A percentile compares a stretch with the other conserved stretches of the same genome.
phyloP scores from a whole-genome alignment of 2,888 invertebrate genomes.

The Acleris literana region DNA sequence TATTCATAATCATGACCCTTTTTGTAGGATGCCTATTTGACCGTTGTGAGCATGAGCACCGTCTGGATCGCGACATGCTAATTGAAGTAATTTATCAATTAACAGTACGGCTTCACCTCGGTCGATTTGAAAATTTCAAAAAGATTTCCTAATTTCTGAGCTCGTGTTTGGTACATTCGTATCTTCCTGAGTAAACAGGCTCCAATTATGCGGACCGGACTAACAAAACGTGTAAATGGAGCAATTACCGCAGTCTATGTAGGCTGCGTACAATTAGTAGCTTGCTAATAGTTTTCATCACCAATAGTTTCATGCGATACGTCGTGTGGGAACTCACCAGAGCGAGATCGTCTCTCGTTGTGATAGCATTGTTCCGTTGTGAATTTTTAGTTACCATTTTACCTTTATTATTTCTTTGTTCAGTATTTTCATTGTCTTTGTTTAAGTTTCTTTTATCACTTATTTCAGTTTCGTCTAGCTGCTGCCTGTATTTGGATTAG shows the following conservation, averaged over 20 bases:
- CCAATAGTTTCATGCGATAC: constrained; percentile 69
- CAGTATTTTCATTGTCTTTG: constrained; percentile 26
- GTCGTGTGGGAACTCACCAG: constrained; percentile 64
- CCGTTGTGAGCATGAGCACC: neutral
- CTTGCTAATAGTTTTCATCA: constrained; percentile 82
- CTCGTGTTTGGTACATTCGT: constrained; percentile 68
- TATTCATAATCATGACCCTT: neutral
- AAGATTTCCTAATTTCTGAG: constrained; percentile 58
- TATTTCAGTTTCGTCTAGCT: constrained; percentile 41
- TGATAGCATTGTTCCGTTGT: constrained; percentile 55
- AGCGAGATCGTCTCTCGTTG: constrained; percentile 68
- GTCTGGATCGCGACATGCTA: constrained; percentile 1
- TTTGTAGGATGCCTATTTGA: neutral
- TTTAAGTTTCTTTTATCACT: constrained; percentile 39
- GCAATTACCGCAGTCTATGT: constrained; percentile 81
- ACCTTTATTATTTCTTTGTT: constrained; percentile 34
- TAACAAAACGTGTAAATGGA: constrained; percentile 83
- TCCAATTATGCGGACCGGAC: constrained; percentile 77
- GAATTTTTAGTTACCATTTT: constrained; percentile 40
- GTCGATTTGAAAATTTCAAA: constrained; percentile 40
- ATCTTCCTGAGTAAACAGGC: constrained; percentile 71
- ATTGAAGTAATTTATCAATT: constrained; percentile 50
- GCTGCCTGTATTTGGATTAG: constrained; percentile 34
- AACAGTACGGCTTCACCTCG: constrained; percentile 47
- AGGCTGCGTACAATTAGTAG: constrained; percentile 81